Percentiles rank a stretch among this genome's conserved stretches.
phyloP scores from a whole-genome alignment of 2,797 vertebrate genomes.

The Acanthurus lineatus region DNA sequence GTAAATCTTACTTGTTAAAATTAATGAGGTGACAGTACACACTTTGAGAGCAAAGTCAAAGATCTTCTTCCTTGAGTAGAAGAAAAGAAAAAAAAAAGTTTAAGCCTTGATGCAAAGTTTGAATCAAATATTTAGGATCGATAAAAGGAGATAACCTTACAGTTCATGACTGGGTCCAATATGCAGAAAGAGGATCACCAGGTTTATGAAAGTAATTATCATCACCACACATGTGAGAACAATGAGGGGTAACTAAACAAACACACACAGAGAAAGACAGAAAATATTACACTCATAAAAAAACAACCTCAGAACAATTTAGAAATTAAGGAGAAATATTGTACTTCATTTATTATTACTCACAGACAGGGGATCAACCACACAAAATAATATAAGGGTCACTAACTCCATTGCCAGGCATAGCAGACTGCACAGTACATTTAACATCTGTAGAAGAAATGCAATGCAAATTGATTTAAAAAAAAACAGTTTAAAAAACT shows the following conservation, averaged over 20 bases:
- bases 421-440: not conserved
- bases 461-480: not conserved
- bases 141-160: slow-evolving; percentile 54
- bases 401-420: not conserved
- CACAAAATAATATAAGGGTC: not conserved
- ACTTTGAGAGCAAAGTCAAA: not conserved
- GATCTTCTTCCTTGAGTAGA: slow-evolving; percentile 48
- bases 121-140: slow-evolving; percentile 6
- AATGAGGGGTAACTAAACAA: slow-evolving; percentile 37
- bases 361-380: not conserved
- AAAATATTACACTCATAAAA: no score
- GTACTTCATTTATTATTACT: slow-evolving; percentile 15
- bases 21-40: slow-evolving; percentile 14
- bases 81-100: not conserved
- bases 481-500: no score
- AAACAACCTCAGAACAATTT: not conserved
- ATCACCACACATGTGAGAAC: slow-evolving; percentile 35
- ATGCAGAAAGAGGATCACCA: slow-evolving; percentile 15
- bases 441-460: slow-evolving; percentile 29
- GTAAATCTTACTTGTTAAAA: slow-evolving; percentile 58
- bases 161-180: slow-evolving; percentile 67
- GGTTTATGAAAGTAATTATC: slow-evolving; percentile 25
- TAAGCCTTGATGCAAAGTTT: not conserved
- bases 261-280: slow-evolving; percentile 6
- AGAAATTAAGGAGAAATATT: not conserved